phyloP scores from a whole-genome alignment of 2,113 vertebrate genomes.

The Galemys pyrenaicus region DNA sequence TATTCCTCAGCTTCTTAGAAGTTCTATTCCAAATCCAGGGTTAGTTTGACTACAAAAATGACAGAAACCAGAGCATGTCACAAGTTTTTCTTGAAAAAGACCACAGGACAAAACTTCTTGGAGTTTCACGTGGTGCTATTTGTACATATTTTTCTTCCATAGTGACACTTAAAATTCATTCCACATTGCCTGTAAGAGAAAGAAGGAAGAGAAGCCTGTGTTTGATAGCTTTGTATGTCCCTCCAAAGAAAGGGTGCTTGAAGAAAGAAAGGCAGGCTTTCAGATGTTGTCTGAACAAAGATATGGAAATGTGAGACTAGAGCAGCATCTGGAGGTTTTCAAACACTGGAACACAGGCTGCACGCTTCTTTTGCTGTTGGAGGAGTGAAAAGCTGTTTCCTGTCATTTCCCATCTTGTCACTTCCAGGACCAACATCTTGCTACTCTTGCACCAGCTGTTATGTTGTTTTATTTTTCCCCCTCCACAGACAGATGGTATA shows the following conservation, averaged over 20 bases:
- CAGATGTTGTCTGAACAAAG: conserved; percentile 89
- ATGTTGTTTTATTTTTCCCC: conserved; percentile 80
- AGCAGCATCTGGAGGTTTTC: conserved; percentile 93
- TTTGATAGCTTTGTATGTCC: conserved; percentile 81
- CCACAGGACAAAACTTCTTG: conserved; percentile 73
- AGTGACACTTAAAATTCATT: conserved; percentile 80
- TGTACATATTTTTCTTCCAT: conserved; percentile 23
- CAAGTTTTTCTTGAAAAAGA: conserved; percentile 51
- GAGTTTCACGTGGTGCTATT: conserved; percentile 69
- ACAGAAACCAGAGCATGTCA: conserved; percentile 51
- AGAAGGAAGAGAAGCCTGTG: conserved; percentile 59
- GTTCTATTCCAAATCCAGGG: conserved; percentile 54
- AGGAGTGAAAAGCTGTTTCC: conserved; percentile 95
- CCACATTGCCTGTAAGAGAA: conserved; percentile 62
- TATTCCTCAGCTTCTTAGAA: conserved; percentile 15
- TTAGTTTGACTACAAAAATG: conserved; percentile 58
- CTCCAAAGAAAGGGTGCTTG: conserved; percentile 77
- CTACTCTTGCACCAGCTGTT: conserved; percentile 93
- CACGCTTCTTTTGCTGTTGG: conserved; percentile 88
- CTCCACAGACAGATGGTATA: conserved; percentile 93
- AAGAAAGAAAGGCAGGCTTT: conserved; percentile 79
- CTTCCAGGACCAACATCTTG: conserved; percentile 94
- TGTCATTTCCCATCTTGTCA: conserved; percentile 99
- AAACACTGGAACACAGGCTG: conserved; percentile 89
- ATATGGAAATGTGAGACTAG: conserved; percentile 88